Conservation (phyloP, 2,888 invertebrate species). For the Megastigmus dorsalis region DNA sequence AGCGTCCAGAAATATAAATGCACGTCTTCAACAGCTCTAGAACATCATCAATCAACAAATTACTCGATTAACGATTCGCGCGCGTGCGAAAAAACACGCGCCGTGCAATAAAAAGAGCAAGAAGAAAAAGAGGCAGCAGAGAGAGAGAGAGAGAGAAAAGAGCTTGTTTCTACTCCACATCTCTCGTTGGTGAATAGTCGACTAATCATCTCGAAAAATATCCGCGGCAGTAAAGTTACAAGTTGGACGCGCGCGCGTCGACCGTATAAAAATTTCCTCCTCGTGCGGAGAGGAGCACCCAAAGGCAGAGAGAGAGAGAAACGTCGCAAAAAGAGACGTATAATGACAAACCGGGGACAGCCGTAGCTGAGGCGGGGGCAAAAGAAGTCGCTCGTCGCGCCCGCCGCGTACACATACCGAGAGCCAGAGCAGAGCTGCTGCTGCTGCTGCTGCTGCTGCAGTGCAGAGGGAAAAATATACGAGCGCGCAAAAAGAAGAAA, state of each 20-base stretch:
- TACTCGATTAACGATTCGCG: background rate
- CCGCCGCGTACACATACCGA: too few relatives aligned
- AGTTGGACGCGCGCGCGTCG: conserved; percentile 8
- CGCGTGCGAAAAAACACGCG: too few relatives aligned
- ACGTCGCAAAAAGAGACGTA: conserved; percentile 17
- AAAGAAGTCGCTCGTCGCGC: too few relatives aligned
- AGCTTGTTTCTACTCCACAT: conserved; percentile 2
- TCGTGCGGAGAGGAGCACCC: background rate
- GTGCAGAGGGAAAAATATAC: conserved; percentile 10
- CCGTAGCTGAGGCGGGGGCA: background rate
- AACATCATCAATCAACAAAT: conserved; percentile 10
- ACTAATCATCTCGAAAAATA: conserved; percentile 36
- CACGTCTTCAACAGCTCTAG: too few relatives aligned
- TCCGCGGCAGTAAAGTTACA: background rate
- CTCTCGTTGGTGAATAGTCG: conserved; percentile 2
- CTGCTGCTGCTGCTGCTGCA: too few relatives aligned
- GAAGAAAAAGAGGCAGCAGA: too few relatives aligned
- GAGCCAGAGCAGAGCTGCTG: too few relatives aligned
- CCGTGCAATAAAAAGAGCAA: conserved; percentile 4
- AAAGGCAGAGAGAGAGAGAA: background rate
- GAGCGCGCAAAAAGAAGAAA: conserved; percentile 26
- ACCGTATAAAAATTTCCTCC: too few relatives aligned
- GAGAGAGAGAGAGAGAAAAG: too few relatives aligned
- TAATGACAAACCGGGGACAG: conserved; percentile 36
- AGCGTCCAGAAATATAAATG: too few relatives aligned